Percentiles rank a stretch among this genome's conserved stretches.
Evolutionary conservation across 53 echinoderm and acorn worm genomes (phyloP).

Genomic region (Arbacia lixula): DNA sequence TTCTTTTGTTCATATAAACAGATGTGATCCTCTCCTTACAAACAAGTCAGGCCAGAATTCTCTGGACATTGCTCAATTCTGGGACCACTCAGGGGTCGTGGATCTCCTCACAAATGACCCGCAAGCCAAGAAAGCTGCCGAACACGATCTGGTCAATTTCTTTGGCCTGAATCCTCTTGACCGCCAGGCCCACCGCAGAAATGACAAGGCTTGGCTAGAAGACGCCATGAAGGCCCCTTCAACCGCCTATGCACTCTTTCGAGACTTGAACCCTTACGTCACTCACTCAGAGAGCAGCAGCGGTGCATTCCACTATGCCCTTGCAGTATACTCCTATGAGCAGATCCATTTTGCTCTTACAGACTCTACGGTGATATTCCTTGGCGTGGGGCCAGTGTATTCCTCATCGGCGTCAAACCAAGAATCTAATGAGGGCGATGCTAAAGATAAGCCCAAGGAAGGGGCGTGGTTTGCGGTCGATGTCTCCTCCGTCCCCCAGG

Average conservation of each 20-base stretch:
- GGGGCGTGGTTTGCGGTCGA: conserved; percentile 89
- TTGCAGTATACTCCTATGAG: conserved; percentile 51
- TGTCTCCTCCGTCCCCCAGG: conserved; percentile 60
- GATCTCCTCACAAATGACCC: conserved; percentile 30
- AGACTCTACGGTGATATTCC: conserved; percentile 54
- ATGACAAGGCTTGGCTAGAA: conserved; percentile 75
- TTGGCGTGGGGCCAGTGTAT: conserved; percentile 62
- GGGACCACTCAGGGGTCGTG: conserved; percentile 72
- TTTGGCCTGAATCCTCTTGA: conserved; percentile 83
- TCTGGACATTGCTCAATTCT: conserved; percentile 92
- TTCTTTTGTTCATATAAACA: conserved; percentile 8
- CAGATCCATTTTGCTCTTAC: conserved; percentile 69
- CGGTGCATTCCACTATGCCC: conserved; percentile 61
- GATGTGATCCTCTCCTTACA: conserved; percentile 68
- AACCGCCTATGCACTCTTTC: conserved; percentile 65
- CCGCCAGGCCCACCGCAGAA: conserved; percentile 70
- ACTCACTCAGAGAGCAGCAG: conserved; percentile 58
- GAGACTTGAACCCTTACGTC: conserved; percentile 69
- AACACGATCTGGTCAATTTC: conserved; percentile 75
- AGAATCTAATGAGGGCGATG: neutral
- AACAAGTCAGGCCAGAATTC: conserved; percentile 95
- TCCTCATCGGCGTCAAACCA: neutral
- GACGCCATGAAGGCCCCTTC: conserved; percentile 55
- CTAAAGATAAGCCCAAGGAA: conserved; percentile 1
- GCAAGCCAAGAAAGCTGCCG: conserved; percentile 22